Percentiles rank a stretch among this genome's conserved stretches.
phyloP scores from a whole-genome alignment of 2,797 vertebrate species.

The Galago senegalensis region DNA sequence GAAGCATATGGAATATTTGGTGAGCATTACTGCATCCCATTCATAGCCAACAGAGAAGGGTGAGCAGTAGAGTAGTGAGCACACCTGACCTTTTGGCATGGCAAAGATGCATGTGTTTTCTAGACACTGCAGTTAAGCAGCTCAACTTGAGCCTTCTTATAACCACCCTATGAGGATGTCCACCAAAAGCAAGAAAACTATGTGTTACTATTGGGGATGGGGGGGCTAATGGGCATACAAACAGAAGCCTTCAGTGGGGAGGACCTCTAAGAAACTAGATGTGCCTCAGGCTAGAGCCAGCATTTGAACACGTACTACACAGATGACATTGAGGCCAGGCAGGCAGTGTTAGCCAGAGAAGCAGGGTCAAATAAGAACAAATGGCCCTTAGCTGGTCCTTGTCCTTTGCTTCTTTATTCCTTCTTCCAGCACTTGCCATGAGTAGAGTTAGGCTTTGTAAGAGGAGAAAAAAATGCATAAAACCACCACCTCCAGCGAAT shows the following conservation, averaged over 20 bases:
- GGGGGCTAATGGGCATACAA: not conserved
- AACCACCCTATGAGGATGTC: not conserved
- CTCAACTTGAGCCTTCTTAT: not conserved
- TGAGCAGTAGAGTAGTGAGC: accelerated
- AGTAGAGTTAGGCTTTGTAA: not conserved
- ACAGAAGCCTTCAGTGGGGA: not conserved
- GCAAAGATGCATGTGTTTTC: not conserved
- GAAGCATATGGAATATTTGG: not conserved
- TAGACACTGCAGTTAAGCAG: not conserved
- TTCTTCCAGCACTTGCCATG: not conserved
- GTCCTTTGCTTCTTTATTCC: not conserved
- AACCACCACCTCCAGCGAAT: not conserved
- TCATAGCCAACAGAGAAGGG: not conserved
- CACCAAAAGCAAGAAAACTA: not conserved
- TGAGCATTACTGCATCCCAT: not conserved
- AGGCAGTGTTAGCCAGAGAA: not conserved
- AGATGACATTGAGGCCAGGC: not conserved
- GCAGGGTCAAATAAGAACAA: not conserved
- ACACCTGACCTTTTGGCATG: no score
- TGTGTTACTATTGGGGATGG: not conserved
- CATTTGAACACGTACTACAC: not conserved
- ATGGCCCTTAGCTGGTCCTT: not conserved
- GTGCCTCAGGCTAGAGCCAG: not conserved
- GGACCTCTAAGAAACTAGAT: not conserved
- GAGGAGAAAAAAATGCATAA: not conserved